phyloP scores from a whole-genome alignment of 2,888 invertebrate species.

The Phasia obesa region DNA sequence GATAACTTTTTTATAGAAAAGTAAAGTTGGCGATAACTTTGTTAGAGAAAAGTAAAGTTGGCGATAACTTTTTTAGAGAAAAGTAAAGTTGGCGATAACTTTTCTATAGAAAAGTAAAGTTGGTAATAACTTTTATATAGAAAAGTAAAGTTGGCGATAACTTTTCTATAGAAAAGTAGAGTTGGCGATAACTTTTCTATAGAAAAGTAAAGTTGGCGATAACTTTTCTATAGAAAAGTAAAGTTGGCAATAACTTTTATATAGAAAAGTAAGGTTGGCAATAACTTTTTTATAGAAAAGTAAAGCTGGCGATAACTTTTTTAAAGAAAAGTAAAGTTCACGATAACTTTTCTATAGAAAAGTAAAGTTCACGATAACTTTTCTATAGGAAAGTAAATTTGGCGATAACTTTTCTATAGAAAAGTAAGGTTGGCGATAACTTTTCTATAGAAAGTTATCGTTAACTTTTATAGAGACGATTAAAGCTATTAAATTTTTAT shows the following conservation, averaged over 20 bases:
- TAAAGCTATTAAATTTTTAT: background rate
- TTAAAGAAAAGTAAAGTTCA: background rate
- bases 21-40: too few species aligned
- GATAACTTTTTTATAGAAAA: background rate
- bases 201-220: background rate
- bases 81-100: background rate
- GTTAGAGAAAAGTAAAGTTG: too few species aligned
- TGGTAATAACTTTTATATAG: background rate
- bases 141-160: background rate
- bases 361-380: constrained; percentile 4
- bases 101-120: background rate
- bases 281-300: background rate
- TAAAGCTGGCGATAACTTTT: background rate
- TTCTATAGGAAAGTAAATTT: constrained; percentile 3
- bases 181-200: constrained; percentile 8
- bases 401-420: background rate
- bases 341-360: background rate
- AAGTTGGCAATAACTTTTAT: background rate
- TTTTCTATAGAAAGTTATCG: background rate
- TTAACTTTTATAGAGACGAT: background rate
- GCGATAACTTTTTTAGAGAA: background rate
- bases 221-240: constrained; percentile 1
- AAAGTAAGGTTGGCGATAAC: background rate
- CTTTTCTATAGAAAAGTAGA: background rate
- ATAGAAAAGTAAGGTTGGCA: background rate